Evolutionary conservation across 1,140 invertebrate species (phyloP).

Genomic region (Drosophila pseudoobscura): DNA sequence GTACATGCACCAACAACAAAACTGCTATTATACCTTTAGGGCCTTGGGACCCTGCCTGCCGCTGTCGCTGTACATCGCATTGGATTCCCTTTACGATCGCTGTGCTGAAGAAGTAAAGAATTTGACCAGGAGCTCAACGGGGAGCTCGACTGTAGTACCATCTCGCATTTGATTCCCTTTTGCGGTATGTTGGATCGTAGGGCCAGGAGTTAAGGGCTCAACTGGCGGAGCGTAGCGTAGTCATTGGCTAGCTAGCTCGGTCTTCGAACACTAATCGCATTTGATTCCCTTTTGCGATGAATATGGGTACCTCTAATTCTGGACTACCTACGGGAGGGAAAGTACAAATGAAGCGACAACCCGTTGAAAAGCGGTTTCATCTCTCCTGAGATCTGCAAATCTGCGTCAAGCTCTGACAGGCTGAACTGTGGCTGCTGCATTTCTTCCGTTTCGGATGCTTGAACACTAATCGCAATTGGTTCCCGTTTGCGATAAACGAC

Average conservation of each 20-base stretch:
- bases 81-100: constrained; percentile 72
- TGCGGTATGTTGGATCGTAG: constrained; percentile 71
- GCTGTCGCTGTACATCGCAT: constrained; percentile 71
- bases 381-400: constrained; percentile 13
- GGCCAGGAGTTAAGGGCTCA: constrained; percentile 76
- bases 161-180: constrained; percentile 77
- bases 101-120: constrained; percentile 31
- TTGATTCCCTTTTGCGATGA: constrained; percentile 80
- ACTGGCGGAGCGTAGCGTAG: constrained; percentile 64
- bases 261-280: constrained; percentile 79
- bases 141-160: constrained; percentile 62
- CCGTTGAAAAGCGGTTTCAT: constrained; percentile 29
- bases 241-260: constrained; percentile 49
- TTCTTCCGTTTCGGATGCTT: constrained; percentile 54
- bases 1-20: constrained; percentile 24
- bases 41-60: constrained; percentile 50
- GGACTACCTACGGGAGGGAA: constrained; percentile 52
- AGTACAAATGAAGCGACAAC: constrained; percentile 47
- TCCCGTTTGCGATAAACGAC: constrained; percentile 71
- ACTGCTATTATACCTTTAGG: constrained; percentile 24
- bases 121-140: constrained; percentile 10
- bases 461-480: constrained; percentile 73
- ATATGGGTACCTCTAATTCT: constrained; percentile 41
- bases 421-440: constrained; percentile 32
- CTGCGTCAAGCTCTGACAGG: constrained; percentile 2